Conservation (phyloP, 2,888 invertebrate genomes). For the Strigamia transsilvanica region DNA sequence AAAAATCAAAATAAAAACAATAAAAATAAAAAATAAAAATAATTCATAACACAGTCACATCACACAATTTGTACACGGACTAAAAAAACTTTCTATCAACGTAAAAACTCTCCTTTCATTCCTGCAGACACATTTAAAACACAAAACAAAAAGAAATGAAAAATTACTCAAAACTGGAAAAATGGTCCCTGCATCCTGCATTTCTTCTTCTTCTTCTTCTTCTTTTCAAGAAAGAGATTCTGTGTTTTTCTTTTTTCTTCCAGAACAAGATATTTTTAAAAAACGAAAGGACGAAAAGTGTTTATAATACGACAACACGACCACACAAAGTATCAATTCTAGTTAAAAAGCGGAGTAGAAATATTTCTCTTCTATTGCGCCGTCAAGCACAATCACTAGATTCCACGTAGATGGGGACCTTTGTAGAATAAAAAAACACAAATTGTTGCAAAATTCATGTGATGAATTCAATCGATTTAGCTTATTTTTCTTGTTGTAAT, state of each 20-base stretch:
- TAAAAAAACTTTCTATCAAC: constrained; percentile 30
- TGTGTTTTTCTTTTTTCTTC: not conserved
- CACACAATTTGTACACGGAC: constrained; percentile 42
- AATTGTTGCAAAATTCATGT: constrained; percentile 11
- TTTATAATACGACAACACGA: constrained; percentile 45
- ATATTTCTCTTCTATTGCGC: constrained; percentile 39
- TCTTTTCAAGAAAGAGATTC: constrained; percentile 35
- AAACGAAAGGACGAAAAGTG: constrained; percentile 27
- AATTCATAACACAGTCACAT: constrained; percentile 42
- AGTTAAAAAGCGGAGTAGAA: constrained; percentile 49
- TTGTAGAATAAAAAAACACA: not conserved
- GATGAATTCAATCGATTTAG: not conserved
- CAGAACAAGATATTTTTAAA: not conserved
- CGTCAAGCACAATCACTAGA: constrained; percentile 42
- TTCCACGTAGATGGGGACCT: not conserved
- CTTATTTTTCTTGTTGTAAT: not conserved
- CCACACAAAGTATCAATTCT: constrained; percentile 30
- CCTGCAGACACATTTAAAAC: constrained; percentile 4
- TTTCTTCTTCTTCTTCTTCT: not conserved
- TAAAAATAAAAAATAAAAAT: not conserved
- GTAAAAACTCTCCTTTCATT: constrained; percentile 48
- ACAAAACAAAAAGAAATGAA: not conserved
- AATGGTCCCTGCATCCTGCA: constrained; percentile 8
- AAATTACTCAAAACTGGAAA: not conserved
- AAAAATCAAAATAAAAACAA: not conserved